Evolutionary conservation across 2,888 invertebrate species (phyloP).

Genomic region (Thelaira solivaga): DNA sequence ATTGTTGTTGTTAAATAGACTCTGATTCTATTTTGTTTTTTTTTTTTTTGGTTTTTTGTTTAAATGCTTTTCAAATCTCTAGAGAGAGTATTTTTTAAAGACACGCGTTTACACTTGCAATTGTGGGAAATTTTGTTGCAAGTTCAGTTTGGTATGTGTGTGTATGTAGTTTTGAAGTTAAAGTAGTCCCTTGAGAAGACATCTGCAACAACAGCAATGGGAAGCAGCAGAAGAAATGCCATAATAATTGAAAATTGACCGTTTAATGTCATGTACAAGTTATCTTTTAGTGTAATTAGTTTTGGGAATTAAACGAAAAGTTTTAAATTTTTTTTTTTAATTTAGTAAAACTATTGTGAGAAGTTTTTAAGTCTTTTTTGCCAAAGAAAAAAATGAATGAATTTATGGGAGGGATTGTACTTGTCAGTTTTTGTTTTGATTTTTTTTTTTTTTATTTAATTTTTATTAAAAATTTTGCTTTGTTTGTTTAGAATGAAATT

Average conservation of each 20-base stretch:
- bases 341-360: background rate
- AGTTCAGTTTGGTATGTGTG: too few species aligned
- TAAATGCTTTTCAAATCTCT: constrained; percentile 27
- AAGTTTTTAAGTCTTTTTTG: background rate
- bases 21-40: constrained; percentile 10
- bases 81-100: constrained; percentile 45
- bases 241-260: constrained; percentile 74
- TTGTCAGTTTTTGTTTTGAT: too few species aligned
- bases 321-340: background rate
- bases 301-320: constrained; percentile 59
- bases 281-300: constrained; percentile 64
- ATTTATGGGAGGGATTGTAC: too few species aligned
- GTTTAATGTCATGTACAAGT: constrained; percentile 70
- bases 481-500: too few species aligned
- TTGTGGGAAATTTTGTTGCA: constrained; percentile 54
- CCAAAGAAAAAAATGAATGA: background rate
- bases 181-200: constrained; percentile 55
- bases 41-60: too few species aligned
- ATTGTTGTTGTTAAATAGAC: constrained; percentile 29
- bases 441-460: too few species aligned
- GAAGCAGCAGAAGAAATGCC: background rate
- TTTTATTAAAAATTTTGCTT: too few species aligned
- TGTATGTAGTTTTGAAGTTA: constrained; percentile 34
- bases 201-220: too few species aligned
- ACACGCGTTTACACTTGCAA: constrained; percentile 61